A percentile compares a stretch with the other conserved stretches of the same genome.
Conservation (phyloP, 2,113 vertebrate species). For the Rhinogobius similis region DNA sequence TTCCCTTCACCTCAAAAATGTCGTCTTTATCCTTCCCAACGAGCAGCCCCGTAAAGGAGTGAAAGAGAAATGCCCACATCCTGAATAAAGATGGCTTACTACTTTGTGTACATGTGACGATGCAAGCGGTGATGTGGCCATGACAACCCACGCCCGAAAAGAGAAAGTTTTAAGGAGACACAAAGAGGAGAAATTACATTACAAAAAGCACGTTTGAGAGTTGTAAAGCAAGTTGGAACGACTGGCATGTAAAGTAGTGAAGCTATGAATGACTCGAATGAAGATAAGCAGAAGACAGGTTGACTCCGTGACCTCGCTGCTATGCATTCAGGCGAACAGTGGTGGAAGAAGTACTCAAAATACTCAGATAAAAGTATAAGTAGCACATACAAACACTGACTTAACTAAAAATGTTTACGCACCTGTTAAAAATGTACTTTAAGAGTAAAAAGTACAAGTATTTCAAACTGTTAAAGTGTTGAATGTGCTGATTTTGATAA, state of each 20-base stretch:
- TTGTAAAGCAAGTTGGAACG: slow-evolving; percentile 23
- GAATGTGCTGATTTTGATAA: too few species aligned
- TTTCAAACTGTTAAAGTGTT: too few species aligned
- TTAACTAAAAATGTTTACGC: too few species aligned
- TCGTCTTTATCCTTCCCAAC: slow-evolving; percentile 57
- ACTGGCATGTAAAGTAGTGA: slow-evolving; percentile 27
- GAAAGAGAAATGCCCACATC: slow-evolving; percentile 26
- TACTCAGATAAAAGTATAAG: too few species aligned
- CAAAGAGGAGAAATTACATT: slow-evolving; percentile 56
- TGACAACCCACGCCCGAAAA: slow-evolving; percentile 48
- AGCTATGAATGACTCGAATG: not conserved
- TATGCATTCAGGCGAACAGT: not conserved
- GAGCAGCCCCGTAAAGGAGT: slow-evolving; percentile 35
- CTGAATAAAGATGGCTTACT: slow-evolving; percentile 50
- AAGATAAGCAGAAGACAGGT: not conserved
- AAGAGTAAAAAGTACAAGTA: too few species aligned
- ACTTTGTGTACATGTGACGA: slow-evolving; percentile 44
- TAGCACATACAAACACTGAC: too few species aligned
- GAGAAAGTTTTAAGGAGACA: slow-evolving; percentile 29
- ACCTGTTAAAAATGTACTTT: too few species aligned
- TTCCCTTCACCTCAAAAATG: slow-evolving; percentile 67
- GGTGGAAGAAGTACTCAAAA: too few species aligned
- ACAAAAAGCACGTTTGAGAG: slow-evolving; percentile 31
- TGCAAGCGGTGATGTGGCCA: slow-evolving; percentile 12
- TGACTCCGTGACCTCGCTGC: too few species aligned